Conservation (phyloP, 2,797 vertebrate species). For the Sebastes diploproa region DNA sequence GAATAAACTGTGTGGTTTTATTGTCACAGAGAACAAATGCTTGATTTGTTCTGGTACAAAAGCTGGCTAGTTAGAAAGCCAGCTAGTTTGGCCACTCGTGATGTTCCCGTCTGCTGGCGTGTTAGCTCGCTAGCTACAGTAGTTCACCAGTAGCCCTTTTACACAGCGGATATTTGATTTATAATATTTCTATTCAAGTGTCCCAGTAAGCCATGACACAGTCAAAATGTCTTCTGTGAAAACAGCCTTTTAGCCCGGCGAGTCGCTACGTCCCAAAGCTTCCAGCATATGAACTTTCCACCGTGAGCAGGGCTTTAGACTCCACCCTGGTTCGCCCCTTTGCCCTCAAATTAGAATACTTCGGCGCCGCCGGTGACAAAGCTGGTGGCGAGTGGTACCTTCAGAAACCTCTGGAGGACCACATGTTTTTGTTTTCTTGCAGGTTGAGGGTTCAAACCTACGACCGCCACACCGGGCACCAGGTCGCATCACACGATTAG, state of each 20-base stretch:
- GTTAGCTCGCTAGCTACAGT: no score
- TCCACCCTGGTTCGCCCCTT: neutral
- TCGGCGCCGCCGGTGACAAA: neutral
- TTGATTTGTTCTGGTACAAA: no score
- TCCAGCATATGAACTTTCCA: neutral
- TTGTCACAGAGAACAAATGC: no score
- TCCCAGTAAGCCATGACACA: no score
- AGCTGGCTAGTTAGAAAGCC: no score
- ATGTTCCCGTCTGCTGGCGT: no score
- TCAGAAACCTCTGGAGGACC: neutral
- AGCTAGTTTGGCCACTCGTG: no score
- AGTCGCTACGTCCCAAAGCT: neutral
- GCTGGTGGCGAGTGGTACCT: neutral
- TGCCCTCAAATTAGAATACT: neutral
- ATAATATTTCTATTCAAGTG: no score
- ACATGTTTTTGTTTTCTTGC: neutral
- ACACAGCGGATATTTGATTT: no score
- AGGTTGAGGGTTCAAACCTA: neutral
- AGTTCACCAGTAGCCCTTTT: neutral
- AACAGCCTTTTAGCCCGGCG: neutral
- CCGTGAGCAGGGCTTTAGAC: neutral
- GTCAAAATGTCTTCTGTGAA: neutral
- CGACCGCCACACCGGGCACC: neutral
- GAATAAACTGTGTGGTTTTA: no score
- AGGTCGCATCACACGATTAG: constrained; percentile 20